Percentiles rank a stretch among this genome's conserved stretches.
These are phyloP conservation scores for Dione vanillae DNA, from an alignment of 2,888 invertebrate genomes.

Conservation along the genomic window DNA sequence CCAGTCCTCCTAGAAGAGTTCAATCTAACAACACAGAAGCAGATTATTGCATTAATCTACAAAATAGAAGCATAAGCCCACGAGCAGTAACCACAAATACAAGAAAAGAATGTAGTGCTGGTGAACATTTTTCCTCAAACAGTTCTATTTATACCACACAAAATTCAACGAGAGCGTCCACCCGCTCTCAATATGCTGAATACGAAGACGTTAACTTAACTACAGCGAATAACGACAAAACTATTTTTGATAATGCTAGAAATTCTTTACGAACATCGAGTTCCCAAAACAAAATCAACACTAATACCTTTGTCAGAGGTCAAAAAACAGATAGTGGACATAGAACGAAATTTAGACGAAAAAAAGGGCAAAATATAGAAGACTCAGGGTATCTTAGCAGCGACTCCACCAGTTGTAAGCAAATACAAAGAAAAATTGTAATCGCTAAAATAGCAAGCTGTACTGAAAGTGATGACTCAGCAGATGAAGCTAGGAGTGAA, in stretches of 20 bases:
- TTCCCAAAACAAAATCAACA: constrained; percentile 60
- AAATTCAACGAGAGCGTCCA: constrained; percentile 81
- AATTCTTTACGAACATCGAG: constrained; percentile 58
- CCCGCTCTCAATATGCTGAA: constrained; percentile 78
- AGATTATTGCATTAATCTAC: constrained; percentile 12
- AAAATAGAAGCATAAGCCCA: constrained; percentile 83
- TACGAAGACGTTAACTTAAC: constrained; percentile 69
- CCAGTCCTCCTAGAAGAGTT: constrained; percentile 81
- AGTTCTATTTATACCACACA: constrained; percentile 62
- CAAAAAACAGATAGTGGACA: constrained; percentile 58
- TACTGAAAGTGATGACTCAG: constrained; percentile 91
- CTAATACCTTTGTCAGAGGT: constrained; percentile 72
- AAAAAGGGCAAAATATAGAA: constrained; percentile 80
- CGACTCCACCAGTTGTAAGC: constrained; percentile 87
- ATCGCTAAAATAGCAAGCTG: constrained; percentile 84
- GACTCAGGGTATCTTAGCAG: constrained; percentile 95
- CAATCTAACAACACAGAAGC: constrained; percentile 24
- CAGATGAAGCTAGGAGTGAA: constrained; percentile 92
- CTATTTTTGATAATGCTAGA: constrained; percentile 54
- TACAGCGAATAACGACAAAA: constrained; percentile 47
- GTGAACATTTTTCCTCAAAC: constrained; percentile 39
- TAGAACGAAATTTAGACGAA: constrained; percentile 64
- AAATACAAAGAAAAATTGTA: constrained; percentile 70
- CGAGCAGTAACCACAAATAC: constrained; percentile 49
- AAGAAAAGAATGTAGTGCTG: constrained; percentile 15